A percentile compares a stretch with the other conserved stretches of the same genome.
Evolutionary conservation across 2,113 vertebrate species (phyloP).

Genomic region (Microcebus ravelobensis): DNA sequence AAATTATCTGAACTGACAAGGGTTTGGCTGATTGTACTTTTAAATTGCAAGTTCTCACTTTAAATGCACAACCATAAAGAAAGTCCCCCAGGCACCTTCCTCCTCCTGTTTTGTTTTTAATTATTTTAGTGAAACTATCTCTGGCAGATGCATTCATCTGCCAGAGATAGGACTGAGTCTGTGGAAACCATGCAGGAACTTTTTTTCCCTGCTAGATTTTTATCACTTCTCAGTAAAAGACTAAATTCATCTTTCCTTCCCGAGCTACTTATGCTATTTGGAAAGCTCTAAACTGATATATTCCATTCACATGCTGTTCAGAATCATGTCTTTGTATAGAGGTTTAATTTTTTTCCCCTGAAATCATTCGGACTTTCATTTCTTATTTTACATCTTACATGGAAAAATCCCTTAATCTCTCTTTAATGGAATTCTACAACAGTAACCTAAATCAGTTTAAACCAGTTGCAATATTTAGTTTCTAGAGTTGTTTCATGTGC

Average conservation of each 20-base stretch:
- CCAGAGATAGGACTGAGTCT: background rate
- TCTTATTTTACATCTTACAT: slow-evolving; percentile 20
- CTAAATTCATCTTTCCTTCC: slow-evolving; percentile 11
- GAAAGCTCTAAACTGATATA: background rate
- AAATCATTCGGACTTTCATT: slow-evolving; percentile 47
- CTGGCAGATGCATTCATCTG: background rate
- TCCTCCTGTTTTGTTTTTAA: background rate
- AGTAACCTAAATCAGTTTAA: background rate
- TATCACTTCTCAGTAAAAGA: slow-evolving; percentile 12
- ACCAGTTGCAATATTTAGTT: background rate
- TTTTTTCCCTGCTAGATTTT: background rate
- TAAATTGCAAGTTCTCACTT: slow-evolving; percentile 8
- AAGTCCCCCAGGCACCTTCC: background rate
- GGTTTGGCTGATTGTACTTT: slow-evolving; percentile 25
- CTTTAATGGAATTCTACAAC: slow-evolving; percentile 45
- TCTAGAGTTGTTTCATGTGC: background rate
- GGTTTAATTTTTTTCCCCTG: background rate
- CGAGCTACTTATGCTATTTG: slow-evolving; percentile 46
- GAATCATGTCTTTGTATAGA: slow-evolving; percentile 33
- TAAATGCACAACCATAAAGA: background rate
- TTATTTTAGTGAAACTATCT: slow-evolving; percentile 41
- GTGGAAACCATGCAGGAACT: background rate
- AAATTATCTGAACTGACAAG: slow-evolving; percentile 9
- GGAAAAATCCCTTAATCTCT: slow-evolving; percentile 65
- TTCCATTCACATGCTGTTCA: slow-evolving; percentile 58